Conservation (phyloP, 1,140 invertebrate species). For the Pararge aegeria region DNA sequence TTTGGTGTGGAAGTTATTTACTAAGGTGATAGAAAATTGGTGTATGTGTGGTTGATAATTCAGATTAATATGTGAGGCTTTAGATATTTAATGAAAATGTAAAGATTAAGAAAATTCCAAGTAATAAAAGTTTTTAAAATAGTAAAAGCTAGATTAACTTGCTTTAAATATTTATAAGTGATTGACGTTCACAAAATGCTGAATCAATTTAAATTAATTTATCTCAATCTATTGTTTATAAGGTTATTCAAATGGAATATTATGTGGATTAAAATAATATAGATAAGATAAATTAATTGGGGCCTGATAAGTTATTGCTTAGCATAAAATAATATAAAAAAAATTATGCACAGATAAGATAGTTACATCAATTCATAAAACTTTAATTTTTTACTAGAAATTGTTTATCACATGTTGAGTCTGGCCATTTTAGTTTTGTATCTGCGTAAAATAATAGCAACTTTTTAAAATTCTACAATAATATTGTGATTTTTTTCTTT, state of each 20-base stretch:
- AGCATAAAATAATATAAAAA: not conserved
- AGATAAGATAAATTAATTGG: conserved; percentile 25
- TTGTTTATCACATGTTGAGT: too few relatives aligned
- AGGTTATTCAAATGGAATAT: not conserved
- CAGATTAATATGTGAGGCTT: not conserved
- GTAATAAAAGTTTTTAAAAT: not conserved
- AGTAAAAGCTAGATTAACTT: too few relatives aligned
- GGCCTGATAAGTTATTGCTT: conserved; percentile 3
- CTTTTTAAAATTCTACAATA: too few relatives aligned
- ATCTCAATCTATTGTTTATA: not conserved
- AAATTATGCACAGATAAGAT: not conserved
- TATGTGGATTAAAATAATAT: not conserved
- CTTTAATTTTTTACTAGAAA: too few relatives aligned
- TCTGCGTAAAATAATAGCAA: too few relatives aligned
- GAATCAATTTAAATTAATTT: not conserved
- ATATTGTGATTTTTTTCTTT: too few relatives aligned
- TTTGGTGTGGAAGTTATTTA: not conserved
- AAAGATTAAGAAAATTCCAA: not conserved
- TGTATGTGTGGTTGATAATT: not conserved
- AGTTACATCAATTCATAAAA: too few relatives aligned
- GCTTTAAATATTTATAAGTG: too few relatives aligned
- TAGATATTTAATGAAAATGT: not conserved
- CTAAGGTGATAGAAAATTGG: not conserved
- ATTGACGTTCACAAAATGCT: too few relatives aligned
- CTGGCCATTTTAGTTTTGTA: too few relatives aligned